Evolutionary conservation across 2,113 vertebrate species (phyloP), one percentile per base, ranked within the genome.

Genomic region (Mesembrinibis cayennensis): DNA sequence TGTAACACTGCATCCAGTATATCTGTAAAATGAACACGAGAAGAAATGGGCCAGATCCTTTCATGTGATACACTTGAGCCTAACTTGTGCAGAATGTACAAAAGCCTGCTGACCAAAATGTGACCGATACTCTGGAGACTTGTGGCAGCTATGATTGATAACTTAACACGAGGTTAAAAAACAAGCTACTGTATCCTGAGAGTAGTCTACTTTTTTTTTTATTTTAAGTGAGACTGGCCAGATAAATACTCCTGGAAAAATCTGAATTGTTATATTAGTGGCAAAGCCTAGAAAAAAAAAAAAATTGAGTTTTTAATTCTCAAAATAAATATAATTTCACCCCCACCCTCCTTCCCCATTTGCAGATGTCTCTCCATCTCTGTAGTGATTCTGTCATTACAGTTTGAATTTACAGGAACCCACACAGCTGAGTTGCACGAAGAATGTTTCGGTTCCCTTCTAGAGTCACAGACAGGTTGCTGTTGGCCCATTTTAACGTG

Each of bases 311-410:
- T 58, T 58, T 30, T 13, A 62, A 34, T 81, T 81, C 29, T 42
- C 21, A 16, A 11, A 55, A 17, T 25, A 47, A 67, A 34, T 13
- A 9, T 0, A 15, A 18, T 14, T 40, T n/a, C 3, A 1, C 6
- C 20, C 6, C 30, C 10, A 27, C 3, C 8, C 22, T 11, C 14
- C 7, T 11, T 27, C 20, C 17, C 40, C 0, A 0, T 29, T 42
- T 40, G 73, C 85, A 93, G 84, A 63, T 94, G 67, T 29, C 6
- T 55, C 25, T 38, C 21, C 23, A 27, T 25, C 20, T 53, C 82
- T 77, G 19, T 4, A 70, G 78, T 0, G 0, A 7, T n/a, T 59
- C 29, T 65, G 6, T 78, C 0, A 0, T 30, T 63, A 6, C 0
- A 1, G 52, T n/a, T 80, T 70, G 76, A 58, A 11, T 65, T 80